A percentile compares a stretch with the other conserved stretches of the same genome.
Conservation (phyloP, 2,888 invertebrate species). For the Tupiocoris notatus region DNA sequence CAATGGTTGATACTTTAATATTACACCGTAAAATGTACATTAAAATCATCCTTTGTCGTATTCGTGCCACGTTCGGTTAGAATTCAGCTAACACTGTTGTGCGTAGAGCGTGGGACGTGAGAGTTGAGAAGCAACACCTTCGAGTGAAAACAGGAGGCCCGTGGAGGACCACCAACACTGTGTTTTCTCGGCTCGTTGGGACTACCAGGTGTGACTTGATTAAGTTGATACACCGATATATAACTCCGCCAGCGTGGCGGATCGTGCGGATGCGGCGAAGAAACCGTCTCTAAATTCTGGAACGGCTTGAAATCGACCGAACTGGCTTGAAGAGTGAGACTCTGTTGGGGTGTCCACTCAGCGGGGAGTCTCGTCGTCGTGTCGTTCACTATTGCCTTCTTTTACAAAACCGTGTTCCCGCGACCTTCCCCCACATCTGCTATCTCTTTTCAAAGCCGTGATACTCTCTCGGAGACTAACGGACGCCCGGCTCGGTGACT, state of each 20-base stretch:
- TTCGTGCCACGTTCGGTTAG: no score
- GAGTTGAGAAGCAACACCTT: neutral
- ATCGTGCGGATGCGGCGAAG: neutral
- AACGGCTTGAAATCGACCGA: neutral
- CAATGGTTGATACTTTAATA: no score
- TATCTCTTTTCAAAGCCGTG: neutral
- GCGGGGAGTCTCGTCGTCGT: conserved; percentile 19
- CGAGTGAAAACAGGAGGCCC: neutral
- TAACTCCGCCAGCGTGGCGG: conserved; percentile 11
- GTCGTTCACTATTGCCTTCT: neutral
- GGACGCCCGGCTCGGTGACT: neutral
- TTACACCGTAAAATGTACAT: no score
- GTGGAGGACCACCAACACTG: conserved; percentile 27
- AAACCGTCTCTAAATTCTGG: conserved; percentile 12
- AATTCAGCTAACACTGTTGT: no score
- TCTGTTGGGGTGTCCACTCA: conserved; percentile 21
- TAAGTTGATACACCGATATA: conserved; percentile 41
- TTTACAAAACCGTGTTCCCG: neutral
- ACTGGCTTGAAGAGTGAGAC: neutral
- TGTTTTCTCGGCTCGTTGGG: conserved; percentile 37
- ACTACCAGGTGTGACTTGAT: conserved; percentile 42
- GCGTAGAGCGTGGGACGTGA: neutral
- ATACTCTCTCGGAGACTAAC: neutral
- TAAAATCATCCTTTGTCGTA: no score
- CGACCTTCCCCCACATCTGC: neutral